Conservation (phyloP, 2,888 invertebrate genomes). For the Drosophila vallismaia region DNA sequence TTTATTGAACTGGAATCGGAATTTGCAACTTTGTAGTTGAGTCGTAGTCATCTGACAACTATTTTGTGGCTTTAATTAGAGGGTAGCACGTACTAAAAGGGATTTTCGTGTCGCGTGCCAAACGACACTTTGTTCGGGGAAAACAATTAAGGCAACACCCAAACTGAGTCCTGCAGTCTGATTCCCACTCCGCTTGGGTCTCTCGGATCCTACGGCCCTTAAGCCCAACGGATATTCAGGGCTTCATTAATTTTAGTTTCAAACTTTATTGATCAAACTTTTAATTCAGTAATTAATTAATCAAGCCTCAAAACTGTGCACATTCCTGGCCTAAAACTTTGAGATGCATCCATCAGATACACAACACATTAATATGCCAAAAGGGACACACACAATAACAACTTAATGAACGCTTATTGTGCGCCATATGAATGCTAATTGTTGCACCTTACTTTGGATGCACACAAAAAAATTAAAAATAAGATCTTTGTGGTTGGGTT, state of each 20-base stretch:
- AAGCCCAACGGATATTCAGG: conserved; percentile 23
- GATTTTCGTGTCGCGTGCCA: conserved; percentile 71
- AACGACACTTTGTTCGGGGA: conserved; percentile 67
- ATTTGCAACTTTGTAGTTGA: conserved; percentile 7
- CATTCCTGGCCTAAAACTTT: conserved; percentile 31
- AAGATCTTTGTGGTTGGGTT: background rate
- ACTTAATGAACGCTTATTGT: conserved; percentile 38
- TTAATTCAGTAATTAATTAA: conserved; percentile 72
- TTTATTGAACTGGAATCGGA: conserved; percentile 38
- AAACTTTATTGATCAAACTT: conserved; percentile 81
- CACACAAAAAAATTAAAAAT: conserved; percentile 6
- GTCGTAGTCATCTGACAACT: conserved; percentile 48
- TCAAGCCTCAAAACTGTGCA: conserved; percentile 41
- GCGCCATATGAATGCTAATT: conserved; percentile 56
- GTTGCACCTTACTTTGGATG: conserved; percentile 36
- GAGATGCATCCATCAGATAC: conserved; percentile 42
- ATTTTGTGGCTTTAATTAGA: conserved; percentile 38
- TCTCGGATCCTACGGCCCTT: background rate
- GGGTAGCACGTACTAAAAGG: conserved; percentile 30
- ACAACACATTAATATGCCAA: conserved; percentile 36
- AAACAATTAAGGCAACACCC: conserved; percentile 61
- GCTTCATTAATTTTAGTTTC: conserved; percentile 59
- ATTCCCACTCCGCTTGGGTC: conserved; percentile 2
- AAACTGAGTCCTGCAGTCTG: conserved; percentile 3
- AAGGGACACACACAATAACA: conserved; percentile 30